phyloP scores from a whole-genome alignment of 2,113 vertebrate species.

The Actinemys pallida region DNA sequence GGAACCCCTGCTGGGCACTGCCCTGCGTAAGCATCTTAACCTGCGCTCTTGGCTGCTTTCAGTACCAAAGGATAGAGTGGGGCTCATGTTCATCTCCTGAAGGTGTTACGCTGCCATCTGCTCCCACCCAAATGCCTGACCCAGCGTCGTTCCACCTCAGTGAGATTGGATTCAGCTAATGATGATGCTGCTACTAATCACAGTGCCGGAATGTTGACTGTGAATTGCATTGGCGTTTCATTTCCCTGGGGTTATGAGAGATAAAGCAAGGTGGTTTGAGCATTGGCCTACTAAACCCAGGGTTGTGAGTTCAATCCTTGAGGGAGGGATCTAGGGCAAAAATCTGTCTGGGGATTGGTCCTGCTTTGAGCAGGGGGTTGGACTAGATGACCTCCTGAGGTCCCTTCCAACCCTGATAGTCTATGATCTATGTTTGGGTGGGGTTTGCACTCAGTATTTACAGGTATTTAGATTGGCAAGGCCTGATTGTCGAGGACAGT shows the following conservation, averaged over 20 bases:
- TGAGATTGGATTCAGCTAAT: not conserved
- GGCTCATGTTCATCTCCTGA: constrained; percentile 57
- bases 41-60: not conserved
- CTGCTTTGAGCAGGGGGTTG: too few relatives aligned
- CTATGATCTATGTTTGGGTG: not conserved
- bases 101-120: constrained; percentile 56
- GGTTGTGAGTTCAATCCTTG: too few relatives aligned
- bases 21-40: constrained; percentile 34
- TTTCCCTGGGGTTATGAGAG: constrained; percentile 1
- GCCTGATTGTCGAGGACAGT: accelerated
- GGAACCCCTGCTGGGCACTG: constrained; percentile 17
- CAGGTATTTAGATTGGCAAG: constrained; percentile 4
- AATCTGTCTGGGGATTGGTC: too few relatives aligned
- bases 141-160: constrained; percentile 43
- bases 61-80: not conserved
- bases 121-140: constrained; percentile 32
- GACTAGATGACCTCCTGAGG: too few relatives aligned
- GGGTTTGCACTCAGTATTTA: not conserved
- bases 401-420: too few relatives aligned
- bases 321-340: too few relatives aligned
- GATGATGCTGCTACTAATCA: constrained; percentile 57
- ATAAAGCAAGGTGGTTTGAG: not conserved
- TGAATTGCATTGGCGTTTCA: not conserved
- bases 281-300: too few relatives aligned
- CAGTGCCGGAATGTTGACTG: constrained; percentile 41